phyloP scores from a whole-genome alignment of 1,140 invertebrate genomes.

The Eriocheir sinensis region DNA sequence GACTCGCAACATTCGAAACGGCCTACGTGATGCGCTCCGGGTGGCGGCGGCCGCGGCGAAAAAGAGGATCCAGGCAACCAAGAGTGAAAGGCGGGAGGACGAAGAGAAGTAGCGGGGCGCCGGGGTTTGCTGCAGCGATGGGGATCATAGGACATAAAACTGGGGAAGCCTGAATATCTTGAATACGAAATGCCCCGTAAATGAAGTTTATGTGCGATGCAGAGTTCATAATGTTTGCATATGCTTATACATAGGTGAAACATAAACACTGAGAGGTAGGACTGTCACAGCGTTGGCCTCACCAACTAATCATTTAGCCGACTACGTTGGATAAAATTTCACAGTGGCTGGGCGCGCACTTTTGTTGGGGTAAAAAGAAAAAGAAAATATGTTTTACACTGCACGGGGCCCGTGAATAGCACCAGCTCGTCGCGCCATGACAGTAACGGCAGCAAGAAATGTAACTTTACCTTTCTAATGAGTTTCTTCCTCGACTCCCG shows the following conservation, averaged over 20 bases:
- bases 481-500: constrained; percentile 46
- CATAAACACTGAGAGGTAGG: background rate
- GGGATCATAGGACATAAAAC: background rate
- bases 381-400: background rate
- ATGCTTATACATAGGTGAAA: background rate
- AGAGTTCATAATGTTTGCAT: too few species aligned
- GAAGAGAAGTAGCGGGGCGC: background rate
- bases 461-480: constrained; percentile 52
- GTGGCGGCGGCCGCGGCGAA: background rate
- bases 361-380: background rate
- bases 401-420: constrained; percentile 4
- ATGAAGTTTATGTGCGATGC: background rate
- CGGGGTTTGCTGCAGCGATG: background rate
- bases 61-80: too few species aligned
- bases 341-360: background rate
- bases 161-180: background rate
- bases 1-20: background rate
- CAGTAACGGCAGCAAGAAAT: background rate
- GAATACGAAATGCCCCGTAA: background rate
- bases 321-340: background rate
- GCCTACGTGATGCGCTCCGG: background rate
- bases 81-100: background rate
- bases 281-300: background rate
- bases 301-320: background rate
- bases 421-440: background rate